Evolutionary conservation across 2,797 vertebrate genomes (phyloP), one percentile per base, ranked within the genome.

Genomic region (Miichthys miiuy): DNA sequence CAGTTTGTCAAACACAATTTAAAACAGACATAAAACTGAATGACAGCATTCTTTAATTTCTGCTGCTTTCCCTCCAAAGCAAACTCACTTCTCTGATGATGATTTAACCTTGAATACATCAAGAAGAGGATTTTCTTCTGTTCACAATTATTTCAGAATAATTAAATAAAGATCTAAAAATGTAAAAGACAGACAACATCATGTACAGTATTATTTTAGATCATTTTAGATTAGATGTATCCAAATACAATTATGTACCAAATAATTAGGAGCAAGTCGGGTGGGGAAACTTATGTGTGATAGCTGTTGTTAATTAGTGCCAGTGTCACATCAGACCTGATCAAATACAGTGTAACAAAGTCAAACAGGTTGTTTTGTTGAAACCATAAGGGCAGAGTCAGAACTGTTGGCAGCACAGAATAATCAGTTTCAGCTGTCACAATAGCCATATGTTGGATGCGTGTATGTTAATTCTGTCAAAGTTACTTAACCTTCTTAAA

Each of bases 391-490:
- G 18, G 14, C 21, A 27, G 11, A 17, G 10, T 27, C 5, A 48
- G 8, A 64, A 3, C 11, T 51, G 23, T 51, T 47, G 12, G 52
- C 30, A 62, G 21, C 12, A 21, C 30, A n/a, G n/a, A 51, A 20
- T 51, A 42, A 77, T 64, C n/a, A 38, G 46, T 27, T 1, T 60
- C 0, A 81, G 57, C 78, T 82, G 82, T 80, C 82, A 84, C 56
- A 77, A 34, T 5, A 64, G 77, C 84, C 85, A 82, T 85, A 84
- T 88, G 87, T 77, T 42, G 17, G 30, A 69, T 81, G 62, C 48
- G 58, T 80, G 73, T 38, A 62, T 57, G 77, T 84, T 87, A 86
- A 86, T 86, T 80, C 84, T 72, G 74, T 84, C 78, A 85, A 80
- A 85, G 79, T 82, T 4, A 46, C 75, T 88, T 88, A 89, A 50